These are phyloP conservation scores for Junonia oenone DNA, from an alignment of 2,888 invertebrate genomes.

Conservation along the genomic window DNA sequence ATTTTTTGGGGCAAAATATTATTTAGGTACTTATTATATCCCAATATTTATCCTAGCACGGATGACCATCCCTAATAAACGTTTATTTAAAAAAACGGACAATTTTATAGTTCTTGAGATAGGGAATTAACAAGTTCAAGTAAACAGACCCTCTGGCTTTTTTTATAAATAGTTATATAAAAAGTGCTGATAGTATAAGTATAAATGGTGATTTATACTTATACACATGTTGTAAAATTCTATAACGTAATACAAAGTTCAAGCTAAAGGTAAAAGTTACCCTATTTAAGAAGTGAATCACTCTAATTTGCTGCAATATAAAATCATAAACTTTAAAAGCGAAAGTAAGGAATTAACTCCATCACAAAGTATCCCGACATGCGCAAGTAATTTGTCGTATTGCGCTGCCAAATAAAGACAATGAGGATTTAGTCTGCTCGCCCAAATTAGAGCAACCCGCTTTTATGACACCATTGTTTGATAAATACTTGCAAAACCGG, in stretches of 20 bases:
- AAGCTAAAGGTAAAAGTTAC: not conserved
- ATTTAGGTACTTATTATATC: too few relatives aligned
- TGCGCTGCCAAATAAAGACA: constrained; percentile 59
- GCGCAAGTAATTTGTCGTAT: constrained; percentile 61
- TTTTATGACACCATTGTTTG: constrained; percentile 46
- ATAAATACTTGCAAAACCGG: constrained; percentile 45
- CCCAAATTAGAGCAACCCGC: constrained; percentile 60
- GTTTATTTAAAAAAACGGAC: too few relatives aligned
- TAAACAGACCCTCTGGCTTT: too few relatives aligned
- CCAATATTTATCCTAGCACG: too few relatives aligned
- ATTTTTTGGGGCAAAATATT: too few relatives aligned
- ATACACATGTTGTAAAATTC: too few relatives aligned
- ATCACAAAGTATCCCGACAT: constrained; percentile 59
- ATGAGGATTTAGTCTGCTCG: constrained; percentile 51
- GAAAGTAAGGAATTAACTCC: constrained; percentile 55
- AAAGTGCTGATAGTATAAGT: too few relatives aligned
- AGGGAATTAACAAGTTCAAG: too few relatives aligned
- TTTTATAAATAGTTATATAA: too few relatives aligned
- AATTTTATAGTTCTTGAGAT: too few relatives aligned
- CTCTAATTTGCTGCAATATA: not conserved
- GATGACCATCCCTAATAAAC: too few relatives aligned
- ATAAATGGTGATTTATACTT: too few relatives aligned
- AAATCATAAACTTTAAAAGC: constrained; percentile 43
- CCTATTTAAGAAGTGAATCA: not conserved
- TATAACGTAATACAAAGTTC: not conserved